These are phyloP conservation scores for Pipra filicauda DNA, from an alignment of 2,113 vertebrate genomes.

Conservation along the genomic window DNA sequence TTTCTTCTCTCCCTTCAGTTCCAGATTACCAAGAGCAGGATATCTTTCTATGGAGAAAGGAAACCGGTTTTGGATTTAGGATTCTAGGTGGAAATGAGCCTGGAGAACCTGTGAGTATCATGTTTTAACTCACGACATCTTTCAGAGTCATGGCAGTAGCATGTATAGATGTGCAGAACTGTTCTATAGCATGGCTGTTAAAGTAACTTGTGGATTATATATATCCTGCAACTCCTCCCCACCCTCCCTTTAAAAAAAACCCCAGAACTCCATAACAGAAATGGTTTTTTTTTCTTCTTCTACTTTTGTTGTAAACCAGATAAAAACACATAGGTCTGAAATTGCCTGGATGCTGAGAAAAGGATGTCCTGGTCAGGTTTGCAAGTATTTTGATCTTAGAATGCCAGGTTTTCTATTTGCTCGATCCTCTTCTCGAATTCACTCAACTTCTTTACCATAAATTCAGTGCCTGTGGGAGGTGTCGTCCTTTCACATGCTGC, in stretches of 20 bases:
- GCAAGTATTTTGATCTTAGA: background rate
- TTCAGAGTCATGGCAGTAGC: background rate
- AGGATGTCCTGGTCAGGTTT: background rate
- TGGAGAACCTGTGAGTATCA: conserved; percentile 93
- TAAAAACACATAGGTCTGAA: background rate
- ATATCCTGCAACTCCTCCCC: background rate
- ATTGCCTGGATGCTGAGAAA: background rate
- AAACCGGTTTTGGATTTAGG: conserved; percentile 98
- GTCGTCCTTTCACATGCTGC: background rate
- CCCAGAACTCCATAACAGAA: background rate
- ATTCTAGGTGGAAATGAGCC: conserved; percentile 98
- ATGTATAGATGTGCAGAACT: background rate
- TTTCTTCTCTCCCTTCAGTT: conserved; percentile 78
- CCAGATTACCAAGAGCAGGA: conserved; percentile 99
- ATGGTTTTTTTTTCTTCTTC: background rate
- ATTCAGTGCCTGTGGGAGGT: background rate
- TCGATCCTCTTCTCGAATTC: background rate
- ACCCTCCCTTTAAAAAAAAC: background rate
- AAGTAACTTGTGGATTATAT: background rate
- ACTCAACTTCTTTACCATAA: background rate
- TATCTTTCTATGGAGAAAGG: conserved; percentile 99
- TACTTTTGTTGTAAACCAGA: background rate
- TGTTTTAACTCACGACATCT: background rate
- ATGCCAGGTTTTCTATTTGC: background rate
- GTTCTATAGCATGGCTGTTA: background rate